A percentile compares a stretch with the other conserved stretches of the same genome.
These are phyloP conservation scores for Fragum fragum DNA, from an alignment of 2,888 invertebrate genomes.

Conservation along the genomic window DNA sequence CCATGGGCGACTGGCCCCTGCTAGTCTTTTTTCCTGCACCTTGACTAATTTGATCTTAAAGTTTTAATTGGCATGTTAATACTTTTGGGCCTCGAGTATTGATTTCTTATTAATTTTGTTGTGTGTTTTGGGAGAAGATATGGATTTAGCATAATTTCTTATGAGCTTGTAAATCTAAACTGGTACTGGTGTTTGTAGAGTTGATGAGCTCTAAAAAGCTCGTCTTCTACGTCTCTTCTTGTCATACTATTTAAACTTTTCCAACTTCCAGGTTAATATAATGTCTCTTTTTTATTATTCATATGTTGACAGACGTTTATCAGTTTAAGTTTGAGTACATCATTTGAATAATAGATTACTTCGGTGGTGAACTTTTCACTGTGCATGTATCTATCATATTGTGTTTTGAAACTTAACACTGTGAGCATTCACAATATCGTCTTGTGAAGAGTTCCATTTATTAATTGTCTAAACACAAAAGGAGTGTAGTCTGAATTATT, in stretches of 20 bases:
- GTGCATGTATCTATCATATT: background rate
- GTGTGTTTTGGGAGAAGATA: no score
- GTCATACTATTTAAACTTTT: background rate
- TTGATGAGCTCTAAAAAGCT: background rate
- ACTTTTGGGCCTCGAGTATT: no score
- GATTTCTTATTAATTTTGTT: no score
- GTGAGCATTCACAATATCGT: background rate
- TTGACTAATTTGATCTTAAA: no score
- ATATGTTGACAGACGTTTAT: no score
- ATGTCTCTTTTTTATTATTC: background rate
- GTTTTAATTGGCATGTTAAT: no score
- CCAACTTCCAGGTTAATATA: background rate
- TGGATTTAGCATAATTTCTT: no score
- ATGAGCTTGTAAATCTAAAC: no score
- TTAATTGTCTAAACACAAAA: background rate
- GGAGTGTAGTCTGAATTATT: background rate
- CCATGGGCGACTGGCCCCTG: no score
- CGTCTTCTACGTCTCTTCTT: background rate
- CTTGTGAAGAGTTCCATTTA: background rate
- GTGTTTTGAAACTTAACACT: slow-evolving; percentile 9
- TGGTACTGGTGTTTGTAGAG: background rate
- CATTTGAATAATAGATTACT: background rate
- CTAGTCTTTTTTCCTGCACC: no score
- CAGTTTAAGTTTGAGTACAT: background rate
- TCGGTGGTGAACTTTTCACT: background rate